Evolutionary conservation across 2,888 invertebrate genomes (phyloP).

Genomic region (Endotricha flammealis): DNA sequence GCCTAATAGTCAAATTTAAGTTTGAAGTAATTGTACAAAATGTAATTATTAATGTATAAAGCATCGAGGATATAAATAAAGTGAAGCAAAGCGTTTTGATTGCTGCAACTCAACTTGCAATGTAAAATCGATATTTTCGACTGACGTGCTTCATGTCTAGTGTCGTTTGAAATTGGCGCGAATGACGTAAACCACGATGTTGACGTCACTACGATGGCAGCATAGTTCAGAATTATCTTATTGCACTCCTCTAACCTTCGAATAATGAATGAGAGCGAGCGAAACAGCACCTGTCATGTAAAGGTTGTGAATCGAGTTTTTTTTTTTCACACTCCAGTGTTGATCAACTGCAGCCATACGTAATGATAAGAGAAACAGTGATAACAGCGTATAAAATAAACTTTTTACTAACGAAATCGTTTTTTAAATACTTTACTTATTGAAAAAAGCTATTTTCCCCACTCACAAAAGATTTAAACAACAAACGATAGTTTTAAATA

Average conservation of each 20-base stretch:
- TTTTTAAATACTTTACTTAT: conserved; percentile 18
- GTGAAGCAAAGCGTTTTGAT: too few relatives aligned
- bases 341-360: conserved; percentile 47
- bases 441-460: conserved; percentile 15
- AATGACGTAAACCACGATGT: conserved; percentile 60
- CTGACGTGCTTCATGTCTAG: conserved; percentile 4
- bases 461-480: conserved; percentile 15
- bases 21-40: too few relatives aligned
- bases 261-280: conserved; percentile 44
- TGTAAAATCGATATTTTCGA: conserved; percentile 8
- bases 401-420: background rate
- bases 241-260: conserved; percentile 39
- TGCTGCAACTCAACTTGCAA: conserved; percentile 3
- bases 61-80: too few relatives aligned
- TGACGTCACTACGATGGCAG: conserved; percentile 54
- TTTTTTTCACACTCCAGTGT: conserved; percentile 54
- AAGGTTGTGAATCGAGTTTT: conserved; percentile 68
- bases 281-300: conserved; percentile 48
- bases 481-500: conserved; percentile 25
- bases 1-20: too few relatives aligned
- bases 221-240: conserved; percentile 29
- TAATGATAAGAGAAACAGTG: conserved; percentile 55
- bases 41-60: too few relatives aligned
- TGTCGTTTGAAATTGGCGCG: conserved; percentile 74
- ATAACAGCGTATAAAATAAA: conserved; percentile 36